Percentiles rank a stretch among this genome's conserved stretches.
phyloP scores from a whole-genome alignment of 2,113 vertebrate genomes.

The Mixornis gularis region DNA sequence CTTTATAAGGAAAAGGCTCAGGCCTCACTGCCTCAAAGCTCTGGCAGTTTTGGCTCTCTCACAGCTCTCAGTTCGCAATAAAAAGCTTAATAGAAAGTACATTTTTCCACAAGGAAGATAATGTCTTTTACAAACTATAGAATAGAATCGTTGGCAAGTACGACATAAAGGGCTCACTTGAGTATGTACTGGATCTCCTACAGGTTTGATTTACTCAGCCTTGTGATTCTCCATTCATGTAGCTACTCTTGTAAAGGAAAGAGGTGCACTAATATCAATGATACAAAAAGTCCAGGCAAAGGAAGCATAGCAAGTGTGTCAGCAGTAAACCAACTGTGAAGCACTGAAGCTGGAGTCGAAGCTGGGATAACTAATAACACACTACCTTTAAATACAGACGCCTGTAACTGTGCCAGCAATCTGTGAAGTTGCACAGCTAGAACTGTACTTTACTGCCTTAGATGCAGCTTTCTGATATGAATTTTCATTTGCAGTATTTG shows the following conservation, averaged over 20 bases:
- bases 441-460: neutral
- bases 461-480: neutral
- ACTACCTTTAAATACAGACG: neutral
- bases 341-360: neutral
- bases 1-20: neutral
- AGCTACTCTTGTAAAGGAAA: neutral
- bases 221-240: conserved; percentile 1
- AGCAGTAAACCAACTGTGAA: neutral
- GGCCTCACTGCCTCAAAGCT: conserved; percentile 5
- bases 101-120: neutral
- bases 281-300: neutral
- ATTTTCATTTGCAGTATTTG: neutral
- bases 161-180: neutral
- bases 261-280: neutral
- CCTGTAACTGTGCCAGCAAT: neutral
- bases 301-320: neutral
- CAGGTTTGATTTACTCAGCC: conserved; percentile 17
- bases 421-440: neutral
- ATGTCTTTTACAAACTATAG: neutral
- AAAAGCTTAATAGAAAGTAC: conserved; percentile 18
- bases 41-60: neutral
- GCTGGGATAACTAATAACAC: neutral
- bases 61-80: neutral
- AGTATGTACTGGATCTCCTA: neutral
- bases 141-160: conserved; percentile 6